These are phyloP conservation scores for Leucophora obtusa DNA, from an alignment of 2,888 invertebrate genomes.

Conservation along the genomic window DNA sequence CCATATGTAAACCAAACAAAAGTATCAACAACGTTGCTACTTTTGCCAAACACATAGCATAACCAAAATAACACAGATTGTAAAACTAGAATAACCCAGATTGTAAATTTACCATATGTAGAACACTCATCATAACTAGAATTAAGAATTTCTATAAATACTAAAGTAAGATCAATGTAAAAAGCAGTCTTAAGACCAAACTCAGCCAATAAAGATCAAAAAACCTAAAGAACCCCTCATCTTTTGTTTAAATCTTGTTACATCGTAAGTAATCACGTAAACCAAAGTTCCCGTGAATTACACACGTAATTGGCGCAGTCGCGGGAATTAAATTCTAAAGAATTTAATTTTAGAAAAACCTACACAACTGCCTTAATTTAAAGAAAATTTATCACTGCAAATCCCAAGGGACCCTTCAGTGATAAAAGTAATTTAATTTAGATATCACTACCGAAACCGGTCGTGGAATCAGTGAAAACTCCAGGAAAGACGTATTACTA, in stretches of 20 bases:
- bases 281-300: too few relatives aligned
- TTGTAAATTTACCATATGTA: not conserved
- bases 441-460: too few relatives aligned
- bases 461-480: too few relatives aligned
- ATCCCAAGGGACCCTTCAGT: too few relatives aligned
- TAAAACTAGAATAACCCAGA: not conserved
- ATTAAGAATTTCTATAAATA: conserved; percentile 4
- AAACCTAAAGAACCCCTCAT: too few relatives aligned
- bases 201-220: not conserved
- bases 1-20: conserved; percentile 7
- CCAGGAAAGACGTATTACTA: too few relatives aligned
- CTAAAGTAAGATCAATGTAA: conserved; percentile 7
- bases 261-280: too few relatives aligned
- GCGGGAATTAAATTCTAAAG: not conserved
- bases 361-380: too few relatives aligned
- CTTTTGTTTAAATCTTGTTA: too few relatives aligned
- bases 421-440: too few relatives aligned
- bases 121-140: not conserved
- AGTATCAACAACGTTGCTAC: not conserved
- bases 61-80: not conserved
- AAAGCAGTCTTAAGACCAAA: conserved; percentile 3
- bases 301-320: not conserved
- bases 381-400: too few relatives aligned
- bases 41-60: not conserved
- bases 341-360: too few relatives aligned